Evolutionary conservation across 2,797 vertebrate species (phyloP), one percentile per base, ranked within the genome.

Genomic region (Lacerta agilis): DNA sequence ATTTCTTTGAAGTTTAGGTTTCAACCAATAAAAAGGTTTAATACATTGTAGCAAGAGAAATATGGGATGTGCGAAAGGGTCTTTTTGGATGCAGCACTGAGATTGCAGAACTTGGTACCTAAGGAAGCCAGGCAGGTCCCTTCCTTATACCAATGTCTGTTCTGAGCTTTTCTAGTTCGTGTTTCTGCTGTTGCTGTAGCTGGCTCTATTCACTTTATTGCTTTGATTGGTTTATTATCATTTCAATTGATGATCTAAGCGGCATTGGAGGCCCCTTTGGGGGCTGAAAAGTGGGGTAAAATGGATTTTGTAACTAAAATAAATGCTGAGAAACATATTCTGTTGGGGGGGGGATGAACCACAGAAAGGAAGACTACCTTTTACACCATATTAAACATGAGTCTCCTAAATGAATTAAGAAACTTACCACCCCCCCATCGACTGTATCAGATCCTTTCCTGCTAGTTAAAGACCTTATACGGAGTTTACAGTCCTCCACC

Each of bases 401-500:
- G 33, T 49, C 33, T 61, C 20, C 13, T 81, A 7, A 88, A 43
- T 38, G 71, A 82, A 82, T 76, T 78, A 72, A 55, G 41, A 79
- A 90, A 72, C 71, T 15, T 78, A 76, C 27, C 67, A 66, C 64
- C 86, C 20, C 5, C 6, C 18, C 71, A 2, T 88, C 83, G 38
- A 45, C 49, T 90, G 27, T 81, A 90, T 38, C 0, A 0, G 49
- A 20, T 73, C 76, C 88, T 27, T 76, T 73, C 43, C 41, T 89
- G 5, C 79, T 87, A 90, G 88, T 91, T 75, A 83, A 85, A 82
- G 83, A 11, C 20, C 83, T 79, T 38, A 27, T 66, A 64, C 10
- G 69, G 79, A 58, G 73, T 13, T 36, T 75, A 20, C 23, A 25
- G 43, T 81, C 11, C 10, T 33, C 41, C 20, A 43, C 17, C 36